Evolutionary conservation across 2,888 invertebrate species (phyloP).

Genomic region (Apamea crenata): DNA sequence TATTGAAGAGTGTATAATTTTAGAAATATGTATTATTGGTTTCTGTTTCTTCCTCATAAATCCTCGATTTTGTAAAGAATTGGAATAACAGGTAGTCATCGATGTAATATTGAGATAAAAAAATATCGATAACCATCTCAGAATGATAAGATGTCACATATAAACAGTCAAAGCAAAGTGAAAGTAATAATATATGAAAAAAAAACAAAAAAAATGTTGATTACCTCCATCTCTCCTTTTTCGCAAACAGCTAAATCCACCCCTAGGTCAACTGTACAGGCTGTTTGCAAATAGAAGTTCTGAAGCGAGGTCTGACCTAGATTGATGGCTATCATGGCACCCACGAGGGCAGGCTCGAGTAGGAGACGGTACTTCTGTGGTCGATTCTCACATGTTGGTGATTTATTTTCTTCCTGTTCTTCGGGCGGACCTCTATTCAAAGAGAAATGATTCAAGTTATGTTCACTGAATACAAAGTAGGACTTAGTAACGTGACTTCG

Average conservation of each 20-base stretch:
- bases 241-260: slow-evolving; percentile 91
- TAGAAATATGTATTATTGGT: neutral
- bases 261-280: slow-evolving; percentile 93
- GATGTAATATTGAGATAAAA: neutral
- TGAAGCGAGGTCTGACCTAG: slow-evolving; percentile 93
- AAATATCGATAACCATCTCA: slow-evolving; percentile 1
- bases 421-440: slow-evolving; percentile 56
- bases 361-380: slow-evolving; percentile 87
- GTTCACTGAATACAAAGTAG: slow-evolving; percentile 37
- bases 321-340: slow-evolving; percentile 91
- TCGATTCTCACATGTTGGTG: slow-evolving; percentile 53
- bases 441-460: slow-evolving; percentile 58
- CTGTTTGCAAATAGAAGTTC: slow-evolving; percentile 93
- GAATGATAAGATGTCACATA: slow-evolving; percentile 7
- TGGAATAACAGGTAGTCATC: neutral
- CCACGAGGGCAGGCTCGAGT: slow-evolving; percentile 93
- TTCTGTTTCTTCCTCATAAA: neutral
- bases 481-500: slow-evolving; percentile 14
- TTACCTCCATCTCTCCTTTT: slow-evolving; percentile 79
- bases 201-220: neutral
- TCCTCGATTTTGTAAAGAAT: neutral
- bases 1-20: slow-evolving; percentile 10
- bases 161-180: neutral
- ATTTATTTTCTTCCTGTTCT: slow-evolving; percentile 64
- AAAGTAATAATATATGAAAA: neutral